Evolutionary conservation across 2,888 invertebrate species (phyloP).

Genomic region (Himalopsyche japonica): DNA sequence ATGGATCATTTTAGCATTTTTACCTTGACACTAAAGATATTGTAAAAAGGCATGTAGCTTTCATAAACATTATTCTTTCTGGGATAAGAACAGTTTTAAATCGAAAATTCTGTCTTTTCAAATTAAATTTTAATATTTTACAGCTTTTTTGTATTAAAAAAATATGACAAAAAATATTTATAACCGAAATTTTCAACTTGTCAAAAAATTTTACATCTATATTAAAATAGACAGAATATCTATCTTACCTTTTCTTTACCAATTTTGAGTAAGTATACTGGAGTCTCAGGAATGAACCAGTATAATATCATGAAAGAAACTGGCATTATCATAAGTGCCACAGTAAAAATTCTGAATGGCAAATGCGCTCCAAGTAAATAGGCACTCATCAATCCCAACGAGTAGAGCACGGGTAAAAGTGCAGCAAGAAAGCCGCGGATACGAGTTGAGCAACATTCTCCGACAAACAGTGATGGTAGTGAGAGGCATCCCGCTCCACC

Average conservation of each 20-base stretch:
- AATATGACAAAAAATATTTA: too few relatives aligned
- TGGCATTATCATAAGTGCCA: slow-evolving; percentile 49
- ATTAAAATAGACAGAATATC: too few relatives aligned
- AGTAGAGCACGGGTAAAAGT: slow-evolving; percentile 55
- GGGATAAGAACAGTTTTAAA: too few relatives aligned
- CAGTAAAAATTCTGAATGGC: slow-evolving; percentile 52
- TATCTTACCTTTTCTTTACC: slow-evolving; percentile 46
- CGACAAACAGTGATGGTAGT: slow-evolving; percentile 63
- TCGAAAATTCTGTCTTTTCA: too few relatives aligned
- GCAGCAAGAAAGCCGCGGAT: slow-evolving; percentile 60
- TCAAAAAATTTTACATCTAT: too few relatives aligned
- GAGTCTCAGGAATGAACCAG: slow-evolving; percentile 61
- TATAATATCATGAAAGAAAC: slow-evolving; percentile 50
- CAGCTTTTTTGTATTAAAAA: too few relatives aligned
- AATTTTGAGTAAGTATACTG: slow-evolving; percentile 50
- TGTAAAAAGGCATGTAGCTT: too few relatives aligned
- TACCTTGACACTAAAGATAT: too few relatives aligned
- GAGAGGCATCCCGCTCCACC: slow-evolving; percentile 60
- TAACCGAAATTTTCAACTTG: too few relatives aligned
- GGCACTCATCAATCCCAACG: slow-evolving; percentile 50
- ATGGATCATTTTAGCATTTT: too few relatives aligned
- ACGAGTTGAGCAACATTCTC: slow-evolving; percentile 64
- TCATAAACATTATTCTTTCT: too few relatives aligned
- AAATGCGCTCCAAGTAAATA: slow-evolving; percentile 52
- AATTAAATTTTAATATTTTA: too few relatives aligned